Evolutionary conservation across 2,797 vertebrate species (phyloP).

Genomic region (Microcaecilia unicolor): DNA sequence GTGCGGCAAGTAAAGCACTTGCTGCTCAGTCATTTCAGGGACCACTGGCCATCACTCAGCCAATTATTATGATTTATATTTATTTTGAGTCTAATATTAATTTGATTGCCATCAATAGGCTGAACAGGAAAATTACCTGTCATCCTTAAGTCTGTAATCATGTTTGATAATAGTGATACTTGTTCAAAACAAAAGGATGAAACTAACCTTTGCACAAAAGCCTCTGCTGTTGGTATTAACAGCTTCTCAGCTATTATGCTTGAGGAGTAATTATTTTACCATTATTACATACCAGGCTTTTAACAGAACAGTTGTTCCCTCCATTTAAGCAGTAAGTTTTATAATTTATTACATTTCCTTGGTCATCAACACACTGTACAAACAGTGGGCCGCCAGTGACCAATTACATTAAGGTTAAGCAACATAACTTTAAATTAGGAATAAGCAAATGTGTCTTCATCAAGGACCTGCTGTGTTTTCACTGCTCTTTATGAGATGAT

Average conservation of each 20-base stretch:
- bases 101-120: too few species aligned
- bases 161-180: not conserved
- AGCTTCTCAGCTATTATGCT: slow-evolving; percentile 37
- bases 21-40: too few species aligned
- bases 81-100: too few species aligned
- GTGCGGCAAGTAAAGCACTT: too few species aligned
- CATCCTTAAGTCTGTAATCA: too few species aligned
- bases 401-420: slow-evolving; percentile 75
- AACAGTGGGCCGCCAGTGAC: slow-evolving; percentile 76
- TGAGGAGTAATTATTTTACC: slow-evolving; percentile 59
- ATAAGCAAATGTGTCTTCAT: slow-evolving; percentile 62
- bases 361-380: slow-evolving; percentile 66
- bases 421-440: slow-evolving; percentile 64
- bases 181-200: slow-evolving; percentile 36
- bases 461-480: slow-evolving; percentile 62
- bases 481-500: slow-evolving; percentile 66
- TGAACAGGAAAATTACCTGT: too few species aligned
- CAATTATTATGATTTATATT: too few species aligned
- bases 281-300: slow-evolving; percentile 50
- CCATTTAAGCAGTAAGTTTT: slow-evolving; percentile 52
- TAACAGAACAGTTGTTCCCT: slow-evolving; percentile 46
- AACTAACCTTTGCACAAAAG: slow-evolving; percentile 48
- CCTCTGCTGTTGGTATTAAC: slow-evolving; percentile 39
- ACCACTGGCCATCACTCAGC: too few species aligned
- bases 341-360: slow-evolving; percentile 51